Conservation (phyloP, 2,113 vertebrate species). For the Myrmecobius fasciatus region DNA sequence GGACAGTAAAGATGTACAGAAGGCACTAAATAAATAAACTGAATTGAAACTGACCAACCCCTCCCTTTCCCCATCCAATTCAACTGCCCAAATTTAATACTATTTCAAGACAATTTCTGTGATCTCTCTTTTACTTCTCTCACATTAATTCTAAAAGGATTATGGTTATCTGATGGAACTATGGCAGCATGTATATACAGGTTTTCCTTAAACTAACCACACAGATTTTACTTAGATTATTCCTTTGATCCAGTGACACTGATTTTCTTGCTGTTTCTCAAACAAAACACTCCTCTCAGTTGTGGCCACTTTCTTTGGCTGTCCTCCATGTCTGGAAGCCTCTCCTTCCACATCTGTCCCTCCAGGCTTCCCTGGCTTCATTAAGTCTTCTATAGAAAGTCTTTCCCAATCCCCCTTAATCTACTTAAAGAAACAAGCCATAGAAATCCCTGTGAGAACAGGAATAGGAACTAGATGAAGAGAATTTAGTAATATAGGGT, state of each 20-base stretch:
- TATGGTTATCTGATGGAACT: background rate
- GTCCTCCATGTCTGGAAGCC: background rate
- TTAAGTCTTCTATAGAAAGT: background rate
- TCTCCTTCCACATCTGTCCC: background rate
- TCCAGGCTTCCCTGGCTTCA: background rate
- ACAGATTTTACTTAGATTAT: background rate
- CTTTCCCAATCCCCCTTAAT: background rate
- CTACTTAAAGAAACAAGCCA: background rate
- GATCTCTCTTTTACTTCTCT: background rate
- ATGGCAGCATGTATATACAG: background rate
- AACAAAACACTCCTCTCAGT: background rate
- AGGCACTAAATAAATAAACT: background rate
- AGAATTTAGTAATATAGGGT: background rate
- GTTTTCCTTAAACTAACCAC: background rate
- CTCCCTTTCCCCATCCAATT: background rate
- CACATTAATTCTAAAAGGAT: background rate
- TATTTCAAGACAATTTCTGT: background rate
- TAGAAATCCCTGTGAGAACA: background rate
- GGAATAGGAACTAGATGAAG: background rate
- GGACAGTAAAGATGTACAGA: background rate
- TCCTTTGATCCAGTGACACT: background rate
- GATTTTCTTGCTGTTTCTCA: background rate
- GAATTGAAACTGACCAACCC: background rate
- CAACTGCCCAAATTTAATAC: background rate
- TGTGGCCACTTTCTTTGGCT: background rate